These are phyloP conservation scores for Progne subis DNA, from an alignment of 2,113 vertebrate genomes.

Conservation along the genomic window DNA sequence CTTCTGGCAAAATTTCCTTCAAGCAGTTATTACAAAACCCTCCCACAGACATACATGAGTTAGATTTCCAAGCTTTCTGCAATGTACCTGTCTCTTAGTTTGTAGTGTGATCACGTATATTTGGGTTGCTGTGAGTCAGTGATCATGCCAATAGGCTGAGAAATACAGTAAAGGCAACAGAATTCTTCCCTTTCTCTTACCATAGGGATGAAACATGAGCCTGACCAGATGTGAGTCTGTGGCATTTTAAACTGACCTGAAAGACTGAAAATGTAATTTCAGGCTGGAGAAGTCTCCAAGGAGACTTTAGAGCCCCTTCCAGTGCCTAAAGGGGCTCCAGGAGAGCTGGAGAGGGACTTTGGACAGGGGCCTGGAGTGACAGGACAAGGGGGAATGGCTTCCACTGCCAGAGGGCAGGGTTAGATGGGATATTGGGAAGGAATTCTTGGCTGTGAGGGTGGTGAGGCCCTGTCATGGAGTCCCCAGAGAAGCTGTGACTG, in stretches of 20 bases:
- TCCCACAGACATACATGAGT: accelerated
- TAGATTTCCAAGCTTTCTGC: not conserved
- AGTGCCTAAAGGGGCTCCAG: not conserved
- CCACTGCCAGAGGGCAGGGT: not conserved
- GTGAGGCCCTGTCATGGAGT: accelerated
- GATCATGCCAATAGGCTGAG: not conserved
- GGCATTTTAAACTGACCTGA: not conserved
- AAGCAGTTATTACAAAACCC: not conserved
- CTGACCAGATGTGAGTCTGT: not conserved
- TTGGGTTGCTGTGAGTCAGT: not conserved
- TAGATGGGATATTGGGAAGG: not conserved
- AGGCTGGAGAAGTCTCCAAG: not conserved
- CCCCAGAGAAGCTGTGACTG: not conserved
- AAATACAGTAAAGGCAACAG: not conserved
- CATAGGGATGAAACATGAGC: not conserved
- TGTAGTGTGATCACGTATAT: not conserved
- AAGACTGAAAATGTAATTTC: not conserved
- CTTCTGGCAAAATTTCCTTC: not conserved
- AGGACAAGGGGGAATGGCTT: not conserved
- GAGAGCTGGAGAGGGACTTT: not conserved
- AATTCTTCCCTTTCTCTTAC: not conserved
- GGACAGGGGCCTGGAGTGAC: not conserved
- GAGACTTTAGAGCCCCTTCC: not conserved
- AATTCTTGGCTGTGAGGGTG: not conserved
- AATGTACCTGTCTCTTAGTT: not conserved